Conservation (phyloP, 2,888 invertebrate species). For the Laspeyria flexula region DNA sequence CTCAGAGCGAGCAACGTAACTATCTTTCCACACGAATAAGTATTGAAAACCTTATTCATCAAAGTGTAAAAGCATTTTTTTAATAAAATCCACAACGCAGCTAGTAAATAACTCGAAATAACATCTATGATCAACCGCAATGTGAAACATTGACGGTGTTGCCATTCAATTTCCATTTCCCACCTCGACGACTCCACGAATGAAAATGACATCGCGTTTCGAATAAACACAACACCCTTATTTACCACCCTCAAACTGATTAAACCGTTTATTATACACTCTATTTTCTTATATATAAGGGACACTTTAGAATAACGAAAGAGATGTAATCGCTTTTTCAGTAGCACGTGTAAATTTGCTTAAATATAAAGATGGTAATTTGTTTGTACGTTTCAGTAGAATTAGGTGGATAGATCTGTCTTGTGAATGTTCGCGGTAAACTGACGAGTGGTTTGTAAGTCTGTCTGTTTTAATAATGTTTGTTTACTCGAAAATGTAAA, state of each 20-base stretch:
- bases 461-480: background rate
- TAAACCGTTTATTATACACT: background rate
- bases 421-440: slow-evolving; percentile 3
- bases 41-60: no score
- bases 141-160: slow-evolving; percentile 33
- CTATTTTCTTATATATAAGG: slow-evolving; percentile 7
- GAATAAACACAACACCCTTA: slow-evolving; percentile 29
- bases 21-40: no score
- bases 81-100: background rate
- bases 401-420: slow-evolving; percentile 13
- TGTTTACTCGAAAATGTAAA: background rate
- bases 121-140: slow-evolving; percentile 15
- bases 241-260: background rate
- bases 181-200: slow-evolving; percentile 36
- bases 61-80: background rate
- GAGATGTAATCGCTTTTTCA: background rate
- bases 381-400: slow-evolving; percentile 21
- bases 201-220: slow-evolving; percentile 48
- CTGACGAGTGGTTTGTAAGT: background rate
- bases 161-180: slow-evolving; percentile 51
- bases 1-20: no score
- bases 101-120: background rate
- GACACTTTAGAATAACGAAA: slow-evolving; percentile 3
- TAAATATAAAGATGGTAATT: slow-evolving; percentile 24
- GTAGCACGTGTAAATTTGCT: slow-evolving; percentile 15